Evolutionary conservation across 2,888 invertebrate genomes (phyloP).

Genomic region (Pseudanteris insignis): DNA sequence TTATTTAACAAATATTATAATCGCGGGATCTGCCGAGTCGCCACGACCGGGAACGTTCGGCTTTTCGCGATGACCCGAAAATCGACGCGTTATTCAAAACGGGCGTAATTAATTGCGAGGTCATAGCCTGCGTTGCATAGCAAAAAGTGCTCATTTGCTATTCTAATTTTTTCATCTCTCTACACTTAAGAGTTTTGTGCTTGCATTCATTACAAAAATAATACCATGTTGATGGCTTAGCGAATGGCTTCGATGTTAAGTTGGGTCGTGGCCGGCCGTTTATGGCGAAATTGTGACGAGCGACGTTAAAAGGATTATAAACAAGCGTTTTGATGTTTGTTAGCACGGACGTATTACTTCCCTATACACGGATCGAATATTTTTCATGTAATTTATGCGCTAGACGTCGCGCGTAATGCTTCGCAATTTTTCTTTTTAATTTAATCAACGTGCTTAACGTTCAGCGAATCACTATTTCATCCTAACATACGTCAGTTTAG

Average conservation of each 20-base stretch:
- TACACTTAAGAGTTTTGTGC: constrained; percentile 26
- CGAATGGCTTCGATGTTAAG: constrained; percentile 41
- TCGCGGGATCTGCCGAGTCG: constrained; percentile 1
- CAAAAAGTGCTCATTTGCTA: constrained; percentile 31
- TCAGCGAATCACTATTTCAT: too few species aligned
- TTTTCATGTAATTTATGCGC: neutral
- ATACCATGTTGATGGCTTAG: constrained; percentile 30
- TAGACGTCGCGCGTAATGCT: constrained; percentile 1
- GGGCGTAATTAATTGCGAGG: constrained; percentile 14
- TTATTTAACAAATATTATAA: constrained; percentile 4
- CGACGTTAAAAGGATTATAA: constrained; percentile 43
- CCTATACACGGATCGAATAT: constrained; percentile 3
- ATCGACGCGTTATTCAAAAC: constrained; percentile 10
- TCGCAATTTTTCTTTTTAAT: too few species aligned
- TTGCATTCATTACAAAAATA: constrained; percentile 41
- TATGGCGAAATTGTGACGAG: constrained; percentile 41
- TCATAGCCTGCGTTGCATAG: constrained; percentile 15
- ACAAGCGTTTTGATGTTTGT: constrained; percentile 31
- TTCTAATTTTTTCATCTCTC: constrained; percentile 29
- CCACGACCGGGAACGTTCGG: too few species aligned
- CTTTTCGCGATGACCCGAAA: too few species aligned
- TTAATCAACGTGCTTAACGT: too few species aligned
- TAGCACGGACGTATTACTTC: constrained; percentile 10
- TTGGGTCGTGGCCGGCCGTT: constrained; percentile 31
- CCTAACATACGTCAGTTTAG: too few species aligned